Percentiles rank a stretch among this genome's conserved stretches.
Evolutionary conservation across 2,888 invertebrate genomes (phyloP).

Genomic region (Caenorhabditis imperialis): DNA sequence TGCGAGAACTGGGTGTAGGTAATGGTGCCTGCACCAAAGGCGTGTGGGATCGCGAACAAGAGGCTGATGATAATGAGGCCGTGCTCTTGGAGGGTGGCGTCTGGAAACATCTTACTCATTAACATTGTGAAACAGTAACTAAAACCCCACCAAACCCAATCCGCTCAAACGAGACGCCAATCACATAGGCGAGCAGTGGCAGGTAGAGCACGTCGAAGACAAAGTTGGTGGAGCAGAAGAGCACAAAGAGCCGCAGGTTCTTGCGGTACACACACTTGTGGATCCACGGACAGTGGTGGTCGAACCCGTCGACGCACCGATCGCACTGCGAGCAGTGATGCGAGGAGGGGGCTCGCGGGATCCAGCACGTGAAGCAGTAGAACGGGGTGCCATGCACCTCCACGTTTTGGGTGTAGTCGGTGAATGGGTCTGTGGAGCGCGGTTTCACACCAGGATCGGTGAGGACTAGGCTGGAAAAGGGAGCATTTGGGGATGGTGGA

Average conservation of each 20-base stretch:
- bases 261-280: slow-evolving; percentile 60
- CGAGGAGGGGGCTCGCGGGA: slow-evolving; percentile 14
- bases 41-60: slow-evolving; percentile 47
- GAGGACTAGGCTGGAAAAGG: slow-evolving; percentile 24
- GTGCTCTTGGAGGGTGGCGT: slow-evolving; percentile 29
- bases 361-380: slow-evolving; percentile 56
- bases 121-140: not conserved
- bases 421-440: slow-evolving; percentile 6
- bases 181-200: slow-evolving; percentile 24
- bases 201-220: slow-evolving; percentile 44
- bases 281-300: slow-evolving; percentile 70
- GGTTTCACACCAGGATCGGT: slow-evolving; percentile 32
- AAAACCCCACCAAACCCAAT: slow-evolving; percentile 44
- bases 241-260: slow-evolving; percentile 59
- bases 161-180: slow-evolving; percentile 10
- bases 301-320: slow-evolving; percentile 64
- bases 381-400: slow-evolving; percentile 3
- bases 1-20: slow-evolving; percentile 52
- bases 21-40: slow-evolving; percentile 48
- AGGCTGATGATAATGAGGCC: slow-evolving; percentile 48
- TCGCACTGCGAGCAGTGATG: slow-evolving; percentile 68
- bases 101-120: slow-evolving; percentile 40
- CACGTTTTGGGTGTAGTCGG: slow-evolving; percentile 18
- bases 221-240: slow-evolving; percentile 57
- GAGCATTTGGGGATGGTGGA: too few species aligned